Base-by-base conservation (phyloP, 2,113 vertebrate species). In the Oncorhynchus gorbuscha region DNA sequence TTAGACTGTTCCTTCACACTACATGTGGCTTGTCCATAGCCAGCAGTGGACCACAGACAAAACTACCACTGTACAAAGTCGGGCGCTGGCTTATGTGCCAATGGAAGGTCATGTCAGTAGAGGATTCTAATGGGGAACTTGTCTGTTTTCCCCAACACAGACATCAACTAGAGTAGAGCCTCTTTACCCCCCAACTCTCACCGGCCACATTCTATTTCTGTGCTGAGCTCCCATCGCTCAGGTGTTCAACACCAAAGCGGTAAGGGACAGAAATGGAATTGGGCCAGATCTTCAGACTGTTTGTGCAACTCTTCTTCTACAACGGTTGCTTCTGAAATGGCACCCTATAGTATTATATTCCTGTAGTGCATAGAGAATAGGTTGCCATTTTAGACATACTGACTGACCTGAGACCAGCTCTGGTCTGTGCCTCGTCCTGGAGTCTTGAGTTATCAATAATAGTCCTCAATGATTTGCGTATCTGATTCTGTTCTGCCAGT, bases 401-500 rank as follows among this genome's bases (percentile, higher is more conserved):
- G 51, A 18, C 51, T 55, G 51, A 55, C 16, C 51, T 55, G 4
- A 16, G 51, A 55, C 13, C 12, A 55, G 51, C 87, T 91, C 89
- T 76, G 35, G 20, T 22, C 22, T 70, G 68, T 22, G 69, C 20
- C 45, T 70, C 22, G 20, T 48, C 48, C 67, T 72, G 22, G 49
- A 68, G 24, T 65, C 67, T 82, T 62, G 26, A n/a, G 61, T 30
- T 14, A 72, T 45, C 75, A 4, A 82, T 59, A 75, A 79, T 80
- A 61, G 55, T 84, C 69, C 72, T 84, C 73, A n/a, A 45, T 76
- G 75, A 35, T 66, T 82, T 74, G 26, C 48, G 55, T 22, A 73
- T 64, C 28, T 79, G 84, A 83, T 80, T 84, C 66, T 51, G 74
- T 80, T 80, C 84, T 79, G 76, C 49, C 1, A 78, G 66, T 85